Evolutionary conservation across 1,140 invertebrate genomes (phyloP).

Genomic region (Trachymyrmex septentrionalis): DNA sequence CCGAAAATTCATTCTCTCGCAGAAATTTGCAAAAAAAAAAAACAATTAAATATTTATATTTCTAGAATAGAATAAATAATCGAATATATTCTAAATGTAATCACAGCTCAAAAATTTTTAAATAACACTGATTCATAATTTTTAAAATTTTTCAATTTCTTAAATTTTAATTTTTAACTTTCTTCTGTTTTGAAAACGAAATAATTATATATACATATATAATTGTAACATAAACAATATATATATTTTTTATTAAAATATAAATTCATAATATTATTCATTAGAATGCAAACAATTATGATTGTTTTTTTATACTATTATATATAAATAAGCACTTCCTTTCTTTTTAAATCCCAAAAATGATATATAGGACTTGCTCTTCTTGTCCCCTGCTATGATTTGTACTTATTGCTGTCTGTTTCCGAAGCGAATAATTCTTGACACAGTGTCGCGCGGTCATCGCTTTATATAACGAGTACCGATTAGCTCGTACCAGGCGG

Average conservation of each 20-base stretch:
- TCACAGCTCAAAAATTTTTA: neutral
- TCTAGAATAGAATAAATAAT: neutral
- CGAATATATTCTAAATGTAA: neutral
- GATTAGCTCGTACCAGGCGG: slow-evolving; percentile 76
- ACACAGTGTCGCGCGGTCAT: slow-evolving; percentile 42
- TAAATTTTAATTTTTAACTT: neutral
- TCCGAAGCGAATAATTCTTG: slow-evolving; percentile 34
- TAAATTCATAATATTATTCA: slow-evolving; percentile 1
- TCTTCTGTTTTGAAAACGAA: neutral
- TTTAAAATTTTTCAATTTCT: neutral
- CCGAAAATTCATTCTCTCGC: neutral
- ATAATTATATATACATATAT: no score
- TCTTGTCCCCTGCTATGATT: neutral
- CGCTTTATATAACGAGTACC: slow-evolving; percentile 74
- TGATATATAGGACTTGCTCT: neutral
- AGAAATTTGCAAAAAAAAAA: neutral
- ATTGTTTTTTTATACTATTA: neutral
- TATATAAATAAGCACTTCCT: neutral
- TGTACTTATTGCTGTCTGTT: neutral
- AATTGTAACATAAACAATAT: neutral
- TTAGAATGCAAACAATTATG: neutral
- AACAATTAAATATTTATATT: neutral
- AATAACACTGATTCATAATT: neutral
- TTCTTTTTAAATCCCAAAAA: neutral
- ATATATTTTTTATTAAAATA: neutral